Conservation (phyloP, 2,113 vertebrate species). For the Martes martes region DNA sequence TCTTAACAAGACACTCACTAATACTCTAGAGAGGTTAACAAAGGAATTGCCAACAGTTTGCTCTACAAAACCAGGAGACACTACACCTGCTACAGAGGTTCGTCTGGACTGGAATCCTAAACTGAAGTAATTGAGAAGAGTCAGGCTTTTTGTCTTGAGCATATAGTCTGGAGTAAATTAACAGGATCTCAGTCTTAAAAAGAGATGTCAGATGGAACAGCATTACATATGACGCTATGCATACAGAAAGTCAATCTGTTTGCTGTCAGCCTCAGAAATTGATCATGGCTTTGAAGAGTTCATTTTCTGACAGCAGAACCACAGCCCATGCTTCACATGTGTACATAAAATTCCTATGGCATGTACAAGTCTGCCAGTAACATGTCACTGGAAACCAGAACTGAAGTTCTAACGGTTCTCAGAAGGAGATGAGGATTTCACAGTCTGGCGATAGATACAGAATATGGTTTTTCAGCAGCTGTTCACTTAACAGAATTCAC, state of each 20-base stretch:
- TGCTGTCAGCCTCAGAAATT: not conserved
- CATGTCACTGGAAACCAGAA: not conserved
- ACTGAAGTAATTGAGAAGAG: not conserved
- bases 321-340: not conserved
- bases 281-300: not conserved
- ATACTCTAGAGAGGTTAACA: not conserved
- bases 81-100: not conserved
- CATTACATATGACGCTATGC: not conserved
- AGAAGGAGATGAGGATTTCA: not conserved
- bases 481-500: conserved; percentile 9
- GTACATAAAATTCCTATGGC: not conserved
- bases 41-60: not conserved
- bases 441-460: not conserved
- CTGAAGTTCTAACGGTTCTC: not conserved
- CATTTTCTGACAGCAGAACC: conserved; percentile 17
- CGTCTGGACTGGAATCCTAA: not conserved
- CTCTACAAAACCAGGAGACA: not conserved
- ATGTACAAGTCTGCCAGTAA: not conserved
- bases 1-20: not conserved
- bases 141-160: not conserved
- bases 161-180: not conserved
- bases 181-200: not conserved
- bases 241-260: not conserved
- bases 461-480: not conserved
- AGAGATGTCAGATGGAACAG: not conserved